Evolutionary conservation across 2,797 vertebrate species (phyloP), one percentile per base, ranked within the genome.

Genomic region (Brachyrhaphis roseni): DNA sequence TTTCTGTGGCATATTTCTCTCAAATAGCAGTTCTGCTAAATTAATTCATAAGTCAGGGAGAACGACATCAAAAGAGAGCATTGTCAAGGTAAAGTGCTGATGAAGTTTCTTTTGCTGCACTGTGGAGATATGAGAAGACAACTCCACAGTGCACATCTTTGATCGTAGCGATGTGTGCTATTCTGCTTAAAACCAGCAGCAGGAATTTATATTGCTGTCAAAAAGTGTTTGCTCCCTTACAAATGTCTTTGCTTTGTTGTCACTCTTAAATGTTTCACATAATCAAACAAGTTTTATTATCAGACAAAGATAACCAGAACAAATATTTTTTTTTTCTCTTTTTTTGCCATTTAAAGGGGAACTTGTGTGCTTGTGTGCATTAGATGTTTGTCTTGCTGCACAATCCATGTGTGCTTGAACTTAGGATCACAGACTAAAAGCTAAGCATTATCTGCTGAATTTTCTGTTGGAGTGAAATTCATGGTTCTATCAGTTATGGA

Each of bases 81-180:
- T 90, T 90, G 91, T 94, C 86, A 89, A 93, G 92, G 91, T 91
- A 94, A 94, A 94, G 92, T 94, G 93, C 92, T 92, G 93, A 94
- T 94, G 93, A 91, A 91, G 91, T 89, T 90, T 93, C 86, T 84
- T 86, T 87, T 76, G 81, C 87, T 91, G 90, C 83, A 78, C 87
- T 64, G 78, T 31, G 0, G 43, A 83, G 89, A 84, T 87, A 86
- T 89, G 87, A 91, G 90, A 91, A 89, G 82, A 85, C 88, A 85
- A 88, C 84, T 78, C 86, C 76, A 46, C 82, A 16, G 77, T 15
- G 80, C 45, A 72, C 90, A 91, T 90, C 87, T 91, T 89, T 91
- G 91, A 91, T 90, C 81, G 62, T 84, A 80, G 83, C 83, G 2
- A 82, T 81, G 55, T 2, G 23, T 18, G 20, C 79, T 85, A 31